Base-by-base conservation (phyloP, 2,797 vertebrate genomes). In the Lagodon rhomboides region DNA sequence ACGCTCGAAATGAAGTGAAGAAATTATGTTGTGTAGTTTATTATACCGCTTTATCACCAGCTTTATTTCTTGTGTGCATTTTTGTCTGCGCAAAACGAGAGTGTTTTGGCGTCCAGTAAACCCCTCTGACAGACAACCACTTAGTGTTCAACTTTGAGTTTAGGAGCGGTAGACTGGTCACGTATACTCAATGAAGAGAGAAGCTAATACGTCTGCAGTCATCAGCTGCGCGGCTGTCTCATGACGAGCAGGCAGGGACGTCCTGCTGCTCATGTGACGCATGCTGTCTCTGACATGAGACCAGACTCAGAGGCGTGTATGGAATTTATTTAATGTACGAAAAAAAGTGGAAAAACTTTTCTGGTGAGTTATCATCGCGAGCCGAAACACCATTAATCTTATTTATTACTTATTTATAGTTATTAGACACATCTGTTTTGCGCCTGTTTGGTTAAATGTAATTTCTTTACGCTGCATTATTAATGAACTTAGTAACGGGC, bases 241-340 rank as follows among this genome's bases (percentile, higher is more conserved):
- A 58, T 20, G 61, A 77, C 17, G 53, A 64, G n/a, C 25, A 44
- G 74, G 30, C 30, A 12, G 4, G n/a, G 12, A 71, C 2, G 2
- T 23, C 23, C 46, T 65, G 68, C 46, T 67, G 1, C 53, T 69
- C 61, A 66, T 72, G 43, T 76, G 65, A 75, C 41, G 13, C 0
- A 1, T 20, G 30, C 43, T 75, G 20, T 60, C 8, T 27, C 2
- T 17, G 68, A 17, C 58, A 34, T 49, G n/a, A 18, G 13, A 49
- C 16, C 23, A 22, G 68, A 4, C 34, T 41, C 3, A 22, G 17
- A 34, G 15, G 5, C 60, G 25, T 0, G 5, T 4, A 1, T 2
- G 11, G 38, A 38, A n/a, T 55, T 43, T 41, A 62, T 44, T 12
- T 53, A 18, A 18, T 12, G 8, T 27, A 38, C 43, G 34, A 56